phyloP scores from a whole-genome alignment of 2,797 vertebrate genomes.

The Bryconaethiops microstoma region DNA sequence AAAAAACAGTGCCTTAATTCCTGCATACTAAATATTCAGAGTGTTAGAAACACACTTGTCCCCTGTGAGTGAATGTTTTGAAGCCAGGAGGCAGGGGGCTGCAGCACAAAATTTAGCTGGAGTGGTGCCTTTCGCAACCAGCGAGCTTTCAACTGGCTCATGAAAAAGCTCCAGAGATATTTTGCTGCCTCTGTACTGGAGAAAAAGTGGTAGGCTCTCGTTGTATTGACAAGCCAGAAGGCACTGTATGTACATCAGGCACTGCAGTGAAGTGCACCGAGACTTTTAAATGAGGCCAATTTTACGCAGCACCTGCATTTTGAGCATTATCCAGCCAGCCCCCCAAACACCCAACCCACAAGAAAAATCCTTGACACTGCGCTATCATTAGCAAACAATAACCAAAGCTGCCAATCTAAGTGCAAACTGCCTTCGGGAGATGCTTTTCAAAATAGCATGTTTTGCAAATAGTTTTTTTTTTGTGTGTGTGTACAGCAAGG shows the following conservation, averaged over 20 bases:
- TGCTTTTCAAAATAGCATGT: conserved; percentile 3
- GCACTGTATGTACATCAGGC: conserved; percentile 5
- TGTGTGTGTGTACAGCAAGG: background rate
- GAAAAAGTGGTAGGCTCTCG: conserved; percentile 1
- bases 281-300: conserved; percentile 28
- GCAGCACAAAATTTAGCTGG: background rate
- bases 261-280: conserved; percentile 33
- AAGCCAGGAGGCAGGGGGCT: background rate
- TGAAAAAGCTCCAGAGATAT: background rate
- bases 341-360: background rate
- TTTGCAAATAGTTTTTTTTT: background rate
- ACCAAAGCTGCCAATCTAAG: conserved; percentile 15
- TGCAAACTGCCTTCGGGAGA: background rate
- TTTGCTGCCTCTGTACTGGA: background rate
- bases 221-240: conserved; percentile 14
- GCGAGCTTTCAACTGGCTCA: background rate
- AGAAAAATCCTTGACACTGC: background rate
- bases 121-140: background rate
- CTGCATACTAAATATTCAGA: background rate
- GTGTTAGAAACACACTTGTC: background rate
- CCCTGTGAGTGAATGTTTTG: conserved; percentile 5
- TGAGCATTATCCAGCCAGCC: background rate
- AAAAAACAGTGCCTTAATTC: conserved; percentile 27
- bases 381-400: conserved; percentile 11
- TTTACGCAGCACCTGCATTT: conserved; percentile 27